These are phyloP conservation scores for Oscheius sp. DNA, from an alignment of 1,140 invertebrate genomes.

Conservation along the genomic window DNA sequence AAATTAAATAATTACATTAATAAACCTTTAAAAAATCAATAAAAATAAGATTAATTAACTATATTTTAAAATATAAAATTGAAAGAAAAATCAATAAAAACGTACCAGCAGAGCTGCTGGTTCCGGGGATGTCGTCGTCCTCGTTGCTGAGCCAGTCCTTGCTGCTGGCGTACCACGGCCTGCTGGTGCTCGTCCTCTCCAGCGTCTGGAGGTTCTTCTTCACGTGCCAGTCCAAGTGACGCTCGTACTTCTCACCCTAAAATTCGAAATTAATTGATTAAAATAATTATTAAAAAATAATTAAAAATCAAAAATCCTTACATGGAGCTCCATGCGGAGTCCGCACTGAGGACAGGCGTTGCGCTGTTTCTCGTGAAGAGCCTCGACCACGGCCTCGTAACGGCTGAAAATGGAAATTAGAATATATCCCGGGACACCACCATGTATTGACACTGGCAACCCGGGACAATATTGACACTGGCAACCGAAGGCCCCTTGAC, in stretches of 20 bases:
- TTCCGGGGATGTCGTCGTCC: neutral
- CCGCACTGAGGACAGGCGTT: slow-evolving; percentile 50
- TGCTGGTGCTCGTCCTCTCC: neutral
- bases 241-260: slow-evolving; percentile 41
- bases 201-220: slow-evolving; percentile 27
- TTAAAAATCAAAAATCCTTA: neutral
- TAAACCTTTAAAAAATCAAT: too few species aligned
- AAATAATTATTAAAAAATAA: too few species aligned
- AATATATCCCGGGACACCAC: too few species aligned
- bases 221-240: slow-evolving; percentile 54
- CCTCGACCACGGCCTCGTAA: slow-evolving; percentile 49
- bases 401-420: slow-evolving; percentile 45
- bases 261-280: slow-evolving; percentile 11
- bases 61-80: slow-evolving; percentile 14
- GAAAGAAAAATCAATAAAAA: slow-evolving; percentile 16
- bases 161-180: neutral
- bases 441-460: too few species aligned
- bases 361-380: slow-evolving; percentile 37
- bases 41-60: too few species aligned
- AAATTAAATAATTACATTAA: too few species aligned
- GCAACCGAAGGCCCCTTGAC: too few species aligned
- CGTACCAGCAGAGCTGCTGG: slow-evolving; percentile 3
- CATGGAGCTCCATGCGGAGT: slow-evolving; percentile 34
- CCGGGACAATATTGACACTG: too few species aligned
- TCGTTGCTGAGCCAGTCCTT: slow-evolving; percentile 1